Base-by-base conservation (phyloP, 2,113 vertebrate genomes). In the Malurus alboscapulatus region DNA sequence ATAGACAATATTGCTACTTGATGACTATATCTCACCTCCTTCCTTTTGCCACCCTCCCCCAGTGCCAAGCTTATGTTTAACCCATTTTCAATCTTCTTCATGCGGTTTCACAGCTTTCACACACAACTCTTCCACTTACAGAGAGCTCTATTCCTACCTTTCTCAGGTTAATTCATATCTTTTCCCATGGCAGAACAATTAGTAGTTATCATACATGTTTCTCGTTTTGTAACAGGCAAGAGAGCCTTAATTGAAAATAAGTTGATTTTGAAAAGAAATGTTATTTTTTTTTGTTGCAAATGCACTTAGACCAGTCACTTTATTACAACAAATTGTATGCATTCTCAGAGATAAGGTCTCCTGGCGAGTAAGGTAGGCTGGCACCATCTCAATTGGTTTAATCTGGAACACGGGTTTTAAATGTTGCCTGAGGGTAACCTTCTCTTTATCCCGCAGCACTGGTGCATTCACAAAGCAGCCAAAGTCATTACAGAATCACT, bases 241-340 rank as follows among this genome's bases (percentile, higher is more conserved):
- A 63, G 3, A 80, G 4, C 17, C 27, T 88, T 84, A 84, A 82
- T 78, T 95, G 89, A 95, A 96, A 96, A 95, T 80, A 92, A 53
- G 71, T 7, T 88, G 81, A 95, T 95, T 88, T 87, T 58, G 84
- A 77, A 92, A 80, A 63, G 12, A 94, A 92, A 90, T 53, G 14
- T 27, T 92, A 72, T 81, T 94, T 90, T 96, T 36, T 36, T 96
- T 62, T 86, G 65, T 32, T n/a, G 48, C 63, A 94, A 93, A 92
- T 91, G 53, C 62, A 80, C 71, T 65, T 72, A 68, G 51, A 77
- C 15, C 27, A 81, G 59, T 42, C 14, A 22, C 36, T 88, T 85
- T 22, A 85, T 87, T 85, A 50, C 7, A 53, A 48, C 9, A 69
- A 73, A 84, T 57, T 68, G 26, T 27, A n/a, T 34, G 45, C 92